A percentile compares a stretch with the other conserved stretches of the same genome.
Conservation (phyloP, 2,113 vertebrate genomes). For the Daboia siamensis region DNA sequence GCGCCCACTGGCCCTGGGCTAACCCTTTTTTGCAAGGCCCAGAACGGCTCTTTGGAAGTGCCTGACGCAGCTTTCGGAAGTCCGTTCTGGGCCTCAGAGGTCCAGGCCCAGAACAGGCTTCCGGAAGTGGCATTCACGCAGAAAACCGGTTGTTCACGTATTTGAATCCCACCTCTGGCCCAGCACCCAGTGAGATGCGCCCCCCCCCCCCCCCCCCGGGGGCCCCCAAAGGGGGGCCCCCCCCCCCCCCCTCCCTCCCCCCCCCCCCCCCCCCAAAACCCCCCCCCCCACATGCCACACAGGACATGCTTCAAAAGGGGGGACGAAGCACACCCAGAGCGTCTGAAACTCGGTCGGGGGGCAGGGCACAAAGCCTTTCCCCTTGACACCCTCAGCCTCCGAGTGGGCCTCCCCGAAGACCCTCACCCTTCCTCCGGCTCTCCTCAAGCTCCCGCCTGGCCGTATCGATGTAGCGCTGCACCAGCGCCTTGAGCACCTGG, state of each 20-base stretch:
- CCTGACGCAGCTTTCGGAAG: too few relatives aligned
- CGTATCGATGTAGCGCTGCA: conserved; percentile 86
- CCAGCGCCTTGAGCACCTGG: conserved; percentile 81
- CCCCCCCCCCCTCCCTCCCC: not conserved
- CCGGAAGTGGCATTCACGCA: too few relatives aligned
- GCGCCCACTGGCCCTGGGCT: too few relatives aligned
- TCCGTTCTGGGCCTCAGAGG: too few relatives aligned
- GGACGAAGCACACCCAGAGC: not conserved
- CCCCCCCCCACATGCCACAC: not conserved
- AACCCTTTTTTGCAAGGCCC: too few relatives aligned
- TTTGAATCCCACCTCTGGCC: too few relatives aligned
- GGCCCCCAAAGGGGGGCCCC: too few relatives aligned
- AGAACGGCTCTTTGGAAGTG: too few relatives aligned
- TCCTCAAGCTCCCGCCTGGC: conserved; percentile 84
- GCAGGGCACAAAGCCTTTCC: not conserved
- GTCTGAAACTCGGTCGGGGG: not conserved
- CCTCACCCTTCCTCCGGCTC: conserved; percentile 81
- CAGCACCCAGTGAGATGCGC: too few relatives aligned
- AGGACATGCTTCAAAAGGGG: not conserved
- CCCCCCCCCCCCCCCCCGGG: not conserved
- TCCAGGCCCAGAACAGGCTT: too few relatives aligned
- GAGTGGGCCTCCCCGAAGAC: not conserved
- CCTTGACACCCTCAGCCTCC: not conserved
- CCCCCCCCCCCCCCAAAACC: not conserved
- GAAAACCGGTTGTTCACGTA: too few relatives aligned